A percentile compares a stretch with the other conserved stretches of the same genome.
These are phyloP conservation scores for human (Homo sapiens) DNA, from an alignment of 2,113 vertebrate species.

Conservation along the genomic window DNA sequence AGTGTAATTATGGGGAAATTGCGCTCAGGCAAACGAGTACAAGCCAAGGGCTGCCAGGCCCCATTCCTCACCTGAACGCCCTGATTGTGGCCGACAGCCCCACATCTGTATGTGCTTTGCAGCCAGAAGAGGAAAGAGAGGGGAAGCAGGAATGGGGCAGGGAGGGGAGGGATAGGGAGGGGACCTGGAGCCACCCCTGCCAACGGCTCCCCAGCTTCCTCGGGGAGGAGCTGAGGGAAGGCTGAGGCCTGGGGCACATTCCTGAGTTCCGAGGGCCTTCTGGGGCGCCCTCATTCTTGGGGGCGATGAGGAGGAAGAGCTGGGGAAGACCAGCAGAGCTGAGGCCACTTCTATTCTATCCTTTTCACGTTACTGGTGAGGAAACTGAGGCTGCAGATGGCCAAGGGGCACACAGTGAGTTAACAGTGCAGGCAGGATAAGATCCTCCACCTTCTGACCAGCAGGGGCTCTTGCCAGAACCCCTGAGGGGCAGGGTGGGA, in stretches of 20 bases:
- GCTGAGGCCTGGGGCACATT: not conserved
- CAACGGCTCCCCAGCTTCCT: not conserved
- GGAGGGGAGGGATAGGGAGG: not conserved
- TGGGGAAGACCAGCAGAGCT: no score
- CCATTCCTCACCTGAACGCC: constrained; percentile 91
- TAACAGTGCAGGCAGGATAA: no score
- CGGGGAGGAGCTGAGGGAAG: not conserved
- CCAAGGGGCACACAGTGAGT: no score
- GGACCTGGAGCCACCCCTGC: constrained; percentile 33
- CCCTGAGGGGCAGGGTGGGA: rapidly evolving
- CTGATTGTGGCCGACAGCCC: constrained; percentile 89
- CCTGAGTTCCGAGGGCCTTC: not conserved
- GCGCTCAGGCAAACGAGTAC: constrained; percentile 86
- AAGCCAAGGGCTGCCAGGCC: constrained; percentile 88
- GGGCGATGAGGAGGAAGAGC: not conserved
- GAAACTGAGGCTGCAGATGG: not conserved
- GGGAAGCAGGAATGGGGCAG: not conserved
- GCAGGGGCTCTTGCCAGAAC: not conserved
- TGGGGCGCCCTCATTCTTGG: not conserved
- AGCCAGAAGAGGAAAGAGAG: constrained; percentile 67
- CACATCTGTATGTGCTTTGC: constrained; percentile 92
- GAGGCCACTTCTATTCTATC: not conserved
- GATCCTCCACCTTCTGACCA: not conserved
- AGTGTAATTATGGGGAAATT: constrained; percentile 90
- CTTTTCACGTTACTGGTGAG: not conserved